Evolutionary conservation across 2,797 vertebrate genomes (phyloP), one percentile per base, ranked within the genome.

Genomic region (Alosa sapidissima): DNA sequence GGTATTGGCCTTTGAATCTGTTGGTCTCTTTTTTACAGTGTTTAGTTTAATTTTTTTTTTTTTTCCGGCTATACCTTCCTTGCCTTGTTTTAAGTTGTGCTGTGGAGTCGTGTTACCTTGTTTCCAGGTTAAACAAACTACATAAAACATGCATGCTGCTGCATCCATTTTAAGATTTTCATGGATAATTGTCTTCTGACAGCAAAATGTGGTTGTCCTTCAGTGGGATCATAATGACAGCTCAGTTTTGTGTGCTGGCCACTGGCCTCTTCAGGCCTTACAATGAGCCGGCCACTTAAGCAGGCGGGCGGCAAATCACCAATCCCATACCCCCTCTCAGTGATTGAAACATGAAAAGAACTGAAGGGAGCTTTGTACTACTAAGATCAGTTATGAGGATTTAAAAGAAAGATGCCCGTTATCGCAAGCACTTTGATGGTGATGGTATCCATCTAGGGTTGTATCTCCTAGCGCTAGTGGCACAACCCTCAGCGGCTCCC

Each of bases 341-440:
- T 93, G 93, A 88, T 87, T 84, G 92, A 94, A 92, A 96, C 93
- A 96, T 96, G 94, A 96, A 96, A 96, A 95, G 94, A 93, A 89
- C 89, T 19, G 41, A 90, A 92, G 90, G 41, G 84, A 89, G 94
- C 95, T 96, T 96, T 96, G 95, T 96, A 95, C 93, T 94, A 87
- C 89, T 91, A 95, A 94, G 93, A 95, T 95, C 93, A 94, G 94
- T 96, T 95, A 94, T 91, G 90, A 90, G 91, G 88, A 83, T 87
- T 87, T 90, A 90, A 89, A 86, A 91, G 92, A 93, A 91, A 91
- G 92, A 91, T 91, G 78, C 87, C 84, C 45, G 41, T 45, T 47
- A 47, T 8, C 7, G 41, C 41, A 78, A 19, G 16, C 72, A 78
- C 72, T 78, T 78, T 78, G 72, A 78, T 78, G 72, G 36, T 47